phyloP scores from a whole-genome alignment of 2,113 vertebrate genomes.

The Neomonachus schauinslandi region DNA sequence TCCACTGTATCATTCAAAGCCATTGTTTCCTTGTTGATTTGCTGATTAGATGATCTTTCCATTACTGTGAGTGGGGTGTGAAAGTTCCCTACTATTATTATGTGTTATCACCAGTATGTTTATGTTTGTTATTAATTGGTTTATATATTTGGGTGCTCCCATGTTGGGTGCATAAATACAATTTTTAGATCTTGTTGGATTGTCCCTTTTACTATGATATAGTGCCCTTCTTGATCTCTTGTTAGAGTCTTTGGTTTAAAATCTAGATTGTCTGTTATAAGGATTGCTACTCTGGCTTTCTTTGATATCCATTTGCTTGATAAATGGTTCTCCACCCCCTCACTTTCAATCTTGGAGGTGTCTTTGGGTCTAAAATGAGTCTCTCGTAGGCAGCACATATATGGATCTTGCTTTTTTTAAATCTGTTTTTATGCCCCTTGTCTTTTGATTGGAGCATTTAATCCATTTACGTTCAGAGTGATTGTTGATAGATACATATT shows the following conservation, averaged over 20 bases:
- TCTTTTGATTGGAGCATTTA: background rate
- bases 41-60: background rate
- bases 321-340: background rate
- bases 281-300: background rate
- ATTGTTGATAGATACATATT: background rate
- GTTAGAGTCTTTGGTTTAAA: background rate
- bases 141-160: background rate
- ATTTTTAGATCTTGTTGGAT: background rate
- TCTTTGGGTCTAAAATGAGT: background rate
- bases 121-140: background rate
- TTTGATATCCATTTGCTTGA: background rate
- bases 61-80: background rate
- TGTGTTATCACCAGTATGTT: background rate
- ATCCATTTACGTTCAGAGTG: background rate
- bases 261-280: background rate
- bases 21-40: background rate
- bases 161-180: background rate
- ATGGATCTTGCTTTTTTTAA: background rate
- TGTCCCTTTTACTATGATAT: background rate
- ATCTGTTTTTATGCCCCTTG: background rate
- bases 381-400: background rate
- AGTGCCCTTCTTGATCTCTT: background rate
- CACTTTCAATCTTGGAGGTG: background rate
- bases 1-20: background rate
- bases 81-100: background rate